phyloP scores from a whole-genome alignment of 1,140 invertebrate species.

The Drosophila tani region DNA sequence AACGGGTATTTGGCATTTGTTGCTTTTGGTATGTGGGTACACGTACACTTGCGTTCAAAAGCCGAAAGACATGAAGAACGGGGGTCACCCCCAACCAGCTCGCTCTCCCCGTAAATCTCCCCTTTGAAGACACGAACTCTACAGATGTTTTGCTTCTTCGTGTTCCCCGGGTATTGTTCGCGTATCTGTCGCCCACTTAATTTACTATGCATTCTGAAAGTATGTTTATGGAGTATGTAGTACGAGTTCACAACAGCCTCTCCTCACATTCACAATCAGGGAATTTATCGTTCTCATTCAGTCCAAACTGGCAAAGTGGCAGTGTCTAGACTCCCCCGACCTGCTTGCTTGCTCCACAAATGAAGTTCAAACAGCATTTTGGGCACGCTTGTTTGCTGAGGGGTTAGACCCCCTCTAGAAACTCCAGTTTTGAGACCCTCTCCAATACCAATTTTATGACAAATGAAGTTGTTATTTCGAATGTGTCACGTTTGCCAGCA shows the following conservation, averaged over 20 bases:
- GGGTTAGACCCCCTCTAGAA: constrained; percentile 4
- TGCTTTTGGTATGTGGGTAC: constrained; percentile 33
- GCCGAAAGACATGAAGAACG: constrained; percentile 6
- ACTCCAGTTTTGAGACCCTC: constrained; percentile 1
- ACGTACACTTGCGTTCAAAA: not conserved
- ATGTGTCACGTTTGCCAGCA: constrained; percentile 72
- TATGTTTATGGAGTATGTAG: constrained; percentile 8
- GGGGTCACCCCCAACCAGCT: constrained; percentile 22
- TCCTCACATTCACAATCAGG: constrained; percentile 21
- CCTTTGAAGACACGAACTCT: constrained; percentile 14
- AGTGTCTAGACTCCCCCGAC: constrained; percentile 12
- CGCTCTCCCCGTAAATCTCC: constrained; percentile 7
- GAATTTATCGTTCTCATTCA: constrained; percentile 56
- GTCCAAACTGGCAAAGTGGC: constrained; percentile 1
- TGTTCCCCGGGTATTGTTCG: constrained; percentile 19
- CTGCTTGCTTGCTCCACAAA: constrained; percentile 47
- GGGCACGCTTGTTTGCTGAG: constrained; percentile 64
- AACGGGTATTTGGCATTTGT: constrained; percentile 70
- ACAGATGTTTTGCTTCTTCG: constrained; percentile 33
- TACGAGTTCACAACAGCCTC: not conserved
- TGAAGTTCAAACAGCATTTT: constrained; percentile 69
- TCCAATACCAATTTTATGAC: constrained; percentile 38
- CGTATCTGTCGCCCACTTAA: constrained; percentile 54
- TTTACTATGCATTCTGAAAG: constrained; percentile 58
- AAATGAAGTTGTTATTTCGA: constrained; percentile 70